Conservation (phyloP, 2,797 vertebrate genomes). For the Clarias fuscus region DNA sequence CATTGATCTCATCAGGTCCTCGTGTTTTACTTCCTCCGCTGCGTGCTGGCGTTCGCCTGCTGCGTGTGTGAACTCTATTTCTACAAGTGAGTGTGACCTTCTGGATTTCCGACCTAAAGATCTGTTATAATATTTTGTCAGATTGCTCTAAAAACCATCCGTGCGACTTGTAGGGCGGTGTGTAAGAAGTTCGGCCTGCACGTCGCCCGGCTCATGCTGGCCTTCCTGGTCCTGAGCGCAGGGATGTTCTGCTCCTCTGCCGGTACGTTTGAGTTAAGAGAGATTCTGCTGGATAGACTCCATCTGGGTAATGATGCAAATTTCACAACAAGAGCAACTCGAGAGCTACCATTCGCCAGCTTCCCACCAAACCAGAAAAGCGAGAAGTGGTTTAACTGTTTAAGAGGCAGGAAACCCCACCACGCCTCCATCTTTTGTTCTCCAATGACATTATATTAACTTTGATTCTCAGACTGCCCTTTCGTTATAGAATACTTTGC, state of each 20-base stretch:
- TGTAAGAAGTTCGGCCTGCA: slow-evolving; percentile 98
- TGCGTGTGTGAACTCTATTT: slow-evolving; percentile 98
- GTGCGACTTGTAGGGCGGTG: slow-evolving; percentile 81
- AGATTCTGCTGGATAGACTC: no score
- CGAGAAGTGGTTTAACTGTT: neutral
- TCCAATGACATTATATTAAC: neutral
- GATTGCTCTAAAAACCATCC: neutral
- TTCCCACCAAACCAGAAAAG: neutral
- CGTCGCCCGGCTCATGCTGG: slow-evolving; percentile 93
- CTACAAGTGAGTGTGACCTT: slow-evolving; percentile 88
- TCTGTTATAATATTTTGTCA: neutral
- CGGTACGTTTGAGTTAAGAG: slow-evolving; percentile 71
- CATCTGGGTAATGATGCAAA: neutral
- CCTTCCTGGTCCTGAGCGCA: slow-evolving; percentile 92
- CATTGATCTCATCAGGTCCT: slow-evolving; percentile 80
- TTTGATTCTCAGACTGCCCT: neutral
- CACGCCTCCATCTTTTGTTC: neutral
- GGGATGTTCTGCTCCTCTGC: slow-evolving; percentile 98
- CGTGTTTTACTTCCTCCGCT: slow-evolving; percentile 97
- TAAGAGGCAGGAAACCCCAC: neutral
- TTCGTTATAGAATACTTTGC: neutral
- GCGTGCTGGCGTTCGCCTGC: slow-evolving; percentile 93
- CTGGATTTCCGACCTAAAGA: no score
- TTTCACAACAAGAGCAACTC: neutral
- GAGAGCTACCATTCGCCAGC: neutral